Evolutionary conservation across 2,113 vertebrate species (phyloP).

Genomic region (Todiramphus chloris): DNA sequence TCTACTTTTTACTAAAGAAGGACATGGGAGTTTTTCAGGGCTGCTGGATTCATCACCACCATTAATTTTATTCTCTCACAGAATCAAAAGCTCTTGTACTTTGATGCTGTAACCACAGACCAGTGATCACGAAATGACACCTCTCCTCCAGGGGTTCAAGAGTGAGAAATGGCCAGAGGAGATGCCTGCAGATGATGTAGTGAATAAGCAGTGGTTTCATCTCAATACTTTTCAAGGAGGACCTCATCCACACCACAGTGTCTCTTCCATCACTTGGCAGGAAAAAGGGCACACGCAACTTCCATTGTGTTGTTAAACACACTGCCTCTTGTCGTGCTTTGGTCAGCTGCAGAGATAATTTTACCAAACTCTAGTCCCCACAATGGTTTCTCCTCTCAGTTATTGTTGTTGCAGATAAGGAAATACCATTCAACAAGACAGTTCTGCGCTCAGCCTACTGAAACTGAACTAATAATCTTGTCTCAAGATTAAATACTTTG

Average conservation of each 20-base stretch:
- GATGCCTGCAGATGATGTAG: neutral
- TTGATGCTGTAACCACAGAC: neutral
- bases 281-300: neutral
- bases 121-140: neutral
- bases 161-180: neutral
- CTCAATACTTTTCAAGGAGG: neutral
- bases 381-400: neutral
- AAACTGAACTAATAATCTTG: neutral
- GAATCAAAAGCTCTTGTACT: neutral
- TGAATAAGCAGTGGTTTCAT: neutral
- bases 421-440: neutral
- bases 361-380: neutral
- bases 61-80: neutral
- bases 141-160: neutral
- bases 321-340: neutral
- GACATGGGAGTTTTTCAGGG: neutral
- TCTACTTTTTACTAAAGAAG: neutral
- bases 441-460: neutral
- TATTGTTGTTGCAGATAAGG: neutral
- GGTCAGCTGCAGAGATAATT: neutral
- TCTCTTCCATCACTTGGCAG: neutral
- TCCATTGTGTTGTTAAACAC: neutral
- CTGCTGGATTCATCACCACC: neutral
- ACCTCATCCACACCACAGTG: neutral
- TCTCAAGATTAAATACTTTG: neutral